Percentiles rank a stretch among this genome's conserved stretches.
These are phyloP conservation scores for Lacanobia wlatinum DNA, from an alignment of 2,888 invertebrate genomes.

Conservation along the genomic window DNA sequence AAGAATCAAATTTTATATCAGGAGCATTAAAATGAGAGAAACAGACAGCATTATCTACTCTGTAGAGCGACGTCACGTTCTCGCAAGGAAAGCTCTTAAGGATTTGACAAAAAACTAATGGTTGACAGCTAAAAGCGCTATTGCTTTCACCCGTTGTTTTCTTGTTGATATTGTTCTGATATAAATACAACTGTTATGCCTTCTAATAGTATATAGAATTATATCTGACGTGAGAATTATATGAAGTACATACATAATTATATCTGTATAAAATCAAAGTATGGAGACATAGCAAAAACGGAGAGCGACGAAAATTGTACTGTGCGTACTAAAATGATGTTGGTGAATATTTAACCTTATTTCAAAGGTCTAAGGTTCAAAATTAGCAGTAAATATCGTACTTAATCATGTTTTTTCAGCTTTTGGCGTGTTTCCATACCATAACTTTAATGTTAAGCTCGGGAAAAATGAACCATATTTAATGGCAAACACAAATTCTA, in stretches of 20 bases:
- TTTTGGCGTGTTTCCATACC: slow-evolving; percentile 51
- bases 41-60: not conserved
- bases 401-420: slow-evolving; percentile 3
- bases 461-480: slow-evolving; percentile 35
- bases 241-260: slow-evolving; percentile 64
- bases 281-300: slow-evolving; percentile 44
- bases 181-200: slow-evolving; percentile 82
- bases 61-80: slow-evolving; percentile 20
- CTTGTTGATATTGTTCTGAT: slow-evolving; percentile 83
- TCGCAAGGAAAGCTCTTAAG: slow-evolving; percentile 38
- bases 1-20: slow-evolving; percentile 2
- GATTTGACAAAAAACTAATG: slow-evolving; percentile 17
- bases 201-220: slow-evolving; percentile 74
- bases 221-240: slow-evolving; percentile 70
- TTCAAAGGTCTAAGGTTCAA: slow-evolving; percentile 43
- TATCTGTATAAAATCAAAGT: slow-evolving; percentile 33
- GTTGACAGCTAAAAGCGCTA: slow-evolving; percentile 44
- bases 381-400: slow-evolving; percentile 14
- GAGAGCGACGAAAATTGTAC: slow-evolving; percentile 12
- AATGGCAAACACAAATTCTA: slow-evolving; percentile 34
- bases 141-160: slow-evolving; percentile 68
- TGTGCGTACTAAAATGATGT: slow-evolving; percentile 25
- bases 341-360: slow-evolving; percentile 31
- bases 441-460: slow-evolving; percentile 14
- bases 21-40: slow-evolving; percentile 26